phyloP scores from a whole-genome alignment of 2,888 invertebrate genomes.

The Tenthredo amoena region DNA sequence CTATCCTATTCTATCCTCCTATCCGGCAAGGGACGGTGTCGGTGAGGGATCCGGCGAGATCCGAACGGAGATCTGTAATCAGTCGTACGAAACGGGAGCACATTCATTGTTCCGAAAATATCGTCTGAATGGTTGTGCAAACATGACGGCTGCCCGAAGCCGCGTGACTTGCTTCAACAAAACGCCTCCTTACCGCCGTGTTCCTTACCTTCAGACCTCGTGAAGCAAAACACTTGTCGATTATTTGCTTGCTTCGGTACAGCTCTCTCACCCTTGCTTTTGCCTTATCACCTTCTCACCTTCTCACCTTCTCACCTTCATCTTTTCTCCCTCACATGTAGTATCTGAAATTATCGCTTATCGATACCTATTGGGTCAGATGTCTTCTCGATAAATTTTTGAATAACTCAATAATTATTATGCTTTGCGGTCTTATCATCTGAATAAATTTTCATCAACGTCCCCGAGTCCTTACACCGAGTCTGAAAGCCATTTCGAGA shows the following conservation, averaged over 20 bases:
- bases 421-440: slow-evolving; percentile 1
- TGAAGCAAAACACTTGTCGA: slow-evolving; percentile 49
- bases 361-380: background rate
- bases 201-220: slow-evolving; percentile 7
- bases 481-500: background rate
- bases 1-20: slow-evolving; percentile 35
- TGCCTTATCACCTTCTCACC: background rate
- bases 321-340: background rate
- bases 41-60: slow-evolving; percentile 40
- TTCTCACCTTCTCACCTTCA: background rate
- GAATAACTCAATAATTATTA: slow-evolving; percentile 5
- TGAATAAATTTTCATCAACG: background rate
- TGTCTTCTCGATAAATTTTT: slow-evolving; percentile 16
- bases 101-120: slow-evolving; percentile 69
- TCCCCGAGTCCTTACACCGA: background rate
- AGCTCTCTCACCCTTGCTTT: background rate
- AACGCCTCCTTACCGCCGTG: slow-evolving; percentile 41
- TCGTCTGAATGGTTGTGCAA: slow-evolving; percentile 68
- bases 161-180: slow-evolving; percentile 65
- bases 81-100: slow-evolving; percentile 58
- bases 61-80: slow-evolving; percentile 53
- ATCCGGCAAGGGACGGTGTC: slow-evolving; percentile 7
- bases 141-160: slow-evolving; percentile 63
- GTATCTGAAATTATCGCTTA: slow-evolving; percentile 24
- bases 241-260: slow-evolving; percentile 41